Conservation (phyloP, 2,113 vertebrate genomes). For the Recurvirostra avosetta region DNA sequence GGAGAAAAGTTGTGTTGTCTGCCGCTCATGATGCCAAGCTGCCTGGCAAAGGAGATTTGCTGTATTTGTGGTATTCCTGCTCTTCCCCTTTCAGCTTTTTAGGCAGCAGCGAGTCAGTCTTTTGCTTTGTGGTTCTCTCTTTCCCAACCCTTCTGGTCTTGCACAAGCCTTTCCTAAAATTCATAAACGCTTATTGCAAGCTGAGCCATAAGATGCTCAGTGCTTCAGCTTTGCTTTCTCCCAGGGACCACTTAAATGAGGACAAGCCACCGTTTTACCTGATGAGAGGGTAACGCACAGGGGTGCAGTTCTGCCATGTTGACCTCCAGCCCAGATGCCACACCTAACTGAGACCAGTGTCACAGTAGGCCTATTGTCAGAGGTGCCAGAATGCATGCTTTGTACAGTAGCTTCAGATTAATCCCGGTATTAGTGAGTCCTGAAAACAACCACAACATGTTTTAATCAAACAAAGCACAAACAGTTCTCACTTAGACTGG, state of each 20-base stretch:
- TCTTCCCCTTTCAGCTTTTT: background rate
- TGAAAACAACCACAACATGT: background rate
- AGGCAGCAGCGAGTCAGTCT: background rate
- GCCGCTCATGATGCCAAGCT: background rate
- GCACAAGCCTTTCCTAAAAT: background rate
- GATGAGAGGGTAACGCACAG: background rate
- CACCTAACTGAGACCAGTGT: background rate
- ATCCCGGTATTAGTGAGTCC: background rate
- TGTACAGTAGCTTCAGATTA: background rate
- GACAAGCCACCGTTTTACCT: background rate
- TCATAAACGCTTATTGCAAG: background rate
- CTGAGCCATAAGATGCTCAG: background rate
- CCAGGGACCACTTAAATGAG: background rate
- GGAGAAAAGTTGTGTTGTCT: background rate
- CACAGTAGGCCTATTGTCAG: background rate
- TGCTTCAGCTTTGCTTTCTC: background rate
- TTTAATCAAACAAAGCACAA: conserved; percentile 9
- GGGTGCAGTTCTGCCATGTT: background rate
- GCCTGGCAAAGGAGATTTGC: background rate
- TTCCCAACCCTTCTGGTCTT: background rate
- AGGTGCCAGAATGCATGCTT: background rate
- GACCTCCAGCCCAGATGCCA: background rate
- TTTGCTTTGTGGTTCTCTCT: background rate
- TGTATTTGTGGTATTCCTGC: background rate
- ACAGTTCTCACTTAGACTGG: background rate